Conservation (phyloP, 2,888 invertebrate species). For the Drosophila rubida region DNA sequence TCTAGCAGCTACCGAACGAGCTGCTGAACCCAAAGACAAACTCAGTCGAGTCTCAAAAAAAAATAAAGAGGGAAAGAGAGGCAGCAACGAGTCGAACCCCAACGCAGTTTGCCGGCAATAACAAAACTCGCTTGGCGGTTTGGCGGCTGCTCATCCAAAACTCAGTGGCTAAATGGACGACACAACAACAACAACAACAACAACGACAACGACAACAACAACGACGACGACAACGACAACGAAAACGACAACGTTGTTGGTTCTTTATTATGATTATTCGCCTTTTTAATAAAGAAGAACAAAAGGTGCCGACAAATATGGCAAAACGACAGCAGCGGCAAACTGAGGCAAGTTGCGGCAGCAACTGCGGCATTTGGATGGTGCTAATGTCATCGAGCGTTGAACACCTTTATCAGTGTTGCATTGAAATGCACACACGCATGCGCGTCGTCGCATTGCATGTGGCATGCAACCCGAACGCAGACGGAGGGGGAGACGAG, state of each 20-base stretch:
- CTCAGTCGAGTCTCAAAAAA: constrained; percentile 7
- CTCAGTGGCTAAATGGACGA: constrained; percentile 81
- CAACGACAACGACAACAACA: constrained; percentile 60
- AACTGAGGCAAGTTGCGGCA: constrained; percentile 57
- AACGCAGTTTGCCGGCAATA: constrained; percentile 28
- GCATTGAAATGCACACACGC: constrained; percentile 80
- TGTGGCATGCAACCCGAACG: constrained; percentile 55
- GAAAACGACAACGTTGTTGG: constrained; percentile 62
- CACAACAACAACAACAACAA: too few relatives aligned
- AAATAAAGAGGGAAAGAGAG: not conserved
- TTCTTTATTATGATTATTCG: constrained; percentile 80
- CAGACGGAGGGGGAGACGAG: not conserved
- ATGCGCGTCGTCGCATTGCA: constrained; percentile 62
- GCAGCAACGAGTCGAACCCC: constrained; percentile 13
- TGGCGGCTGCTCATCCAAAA: constrained; percentile 80
- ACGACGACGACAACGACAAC: constrained; percentile 64
- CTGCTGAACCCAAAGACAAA: constrained; percentile 62
- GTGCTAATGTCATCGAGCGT: constrained; percentile 82
- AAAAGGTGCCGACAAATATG: constrained; percentile 80
- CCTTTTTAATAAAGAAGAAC: constrained; percentile 81
- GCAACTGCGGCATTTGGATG: constrained; percentile 69
- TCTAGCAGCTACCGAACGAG: constrained; percentile 84
- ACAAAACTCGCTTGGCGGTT: constrained; percentile 64
- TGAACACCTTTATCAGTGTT: constrained; percentile 82
- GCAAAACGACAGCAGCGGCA: constrained; percentile 65